These are phyloP conservation scores for Lepidochitona cinerea DNA, from an alignment of 2,888 invertebrate genomes.

Conservation along the genomic window DNA sequence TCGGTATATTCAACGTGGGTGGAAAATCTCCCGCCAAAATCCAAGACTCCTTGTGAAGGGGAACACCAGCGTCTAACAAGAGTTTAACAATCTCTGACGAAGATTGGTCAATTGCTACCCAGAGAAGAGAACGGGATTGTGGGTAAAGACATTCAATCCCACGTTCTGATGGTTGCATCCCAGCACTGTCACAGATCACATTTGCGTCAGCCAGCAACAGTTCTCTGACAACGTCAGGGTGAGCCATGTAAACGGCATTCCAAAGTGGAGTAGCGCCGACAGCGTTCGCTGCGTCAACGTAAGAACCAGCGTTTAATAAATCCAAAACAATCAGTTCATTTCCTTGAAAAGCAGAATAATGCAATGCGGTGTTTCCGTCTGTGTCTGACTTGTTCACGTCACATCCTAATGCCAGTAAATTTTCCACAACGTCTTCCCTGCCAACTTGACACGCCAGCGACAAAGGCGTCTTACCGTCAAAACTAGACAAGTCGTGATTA, in stretches of 20 bases:
- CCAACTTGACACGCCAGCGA: background rate
- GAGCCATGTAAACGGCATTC: background rate
- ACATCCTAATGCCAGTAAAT: background rate
- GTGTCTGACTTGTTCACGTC: background rate
- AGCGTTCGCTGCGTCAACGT: background rate
- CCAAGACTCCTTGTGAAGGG: background rate
- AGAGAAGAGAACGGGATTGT: background rate
- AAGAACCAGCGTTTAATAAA: background rate
- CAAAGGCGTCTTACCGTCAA: conserved; percentile 1
- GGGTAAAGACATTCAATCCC: background rate
- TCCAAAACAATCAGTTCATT: background rate
- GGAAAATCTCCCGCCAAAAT: background rate
- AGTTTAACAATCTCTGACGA: background rate
- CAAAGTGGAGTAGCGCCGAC: background rate
- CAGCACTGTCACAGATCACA: background rate
- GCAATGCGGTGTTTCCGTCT: background rate
- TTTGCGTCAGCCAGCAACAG: background rate
- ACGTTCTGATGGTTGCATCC: background rate
- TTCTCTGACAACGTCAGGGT: background rate
- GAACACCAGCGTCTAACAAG: background rate
- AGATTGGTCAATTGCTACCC: conserved; percentile 2
- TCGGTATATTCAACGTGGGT: background rate
- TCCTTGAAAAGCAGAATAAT: background rate
- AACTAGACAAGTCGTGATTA: background rate
- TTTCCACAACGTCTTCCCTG: background rate